phyloP scores from a whole-genome alignment of 1,140 invertebrate species.

The Calosoma granatense region DNA sequence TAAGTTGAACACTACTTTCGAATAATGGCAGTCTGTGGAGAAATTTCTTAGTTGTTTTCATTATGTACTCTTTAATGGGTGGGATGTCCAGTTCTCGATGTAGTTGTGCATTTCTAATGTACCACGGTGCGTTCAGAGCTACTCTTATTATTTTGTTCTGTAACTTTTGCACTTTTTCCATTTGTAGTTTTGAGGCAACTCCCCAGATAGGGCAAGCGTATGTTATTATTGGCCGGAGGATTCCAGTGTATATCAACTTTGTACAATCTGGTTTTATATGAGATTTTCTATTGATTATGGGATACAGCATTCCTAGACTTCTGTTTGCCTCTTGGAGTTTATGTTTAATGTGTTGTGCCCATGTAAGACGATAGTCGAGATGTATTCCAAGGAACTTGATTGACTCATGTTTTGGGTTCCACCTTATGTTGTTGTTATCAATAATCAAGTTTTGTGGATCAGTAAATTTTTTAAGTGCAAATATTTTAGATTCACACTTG shows the following conservation, averaged over 20 bases:
- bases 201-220: constrained; percentile 3
- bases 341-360: not conserved
- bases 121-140: not conserved
- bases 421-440: not conserved
- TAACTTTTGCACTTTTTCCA: constrained; percentile 5
- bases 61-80: not conserved
- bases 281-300: not conserved
- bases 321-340: not conserved
- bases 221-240: constrained; percentile 2
- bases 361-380: not conserved
- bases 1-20: not conserved
- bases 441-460: not conserved
- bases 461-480: constrained; percentile 6
- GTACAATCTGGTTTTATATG: constrained; percentile 1
- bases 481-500: constrained; percentile 6
- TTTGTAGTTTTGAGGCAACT: not conserved
- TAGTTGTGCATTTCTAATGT: constrained; percentile 7
- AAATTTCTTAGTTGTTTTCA: not conserved
- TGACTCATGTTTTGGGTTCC: not conserved
- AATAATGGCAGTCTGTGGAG: not conserved
- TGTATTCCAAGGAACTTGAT: constrained; percentile 11
- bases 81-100: not conserved
- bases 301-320: not conserved
- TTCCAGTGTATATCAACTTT: not conserved
- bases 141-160: constrained; percentile 5